A percentile compares a stretch with the other conserved stretches of the same genome.
Conservation (phyloP, 2,888 invertebrate species). For the Labia minor region DNA sequence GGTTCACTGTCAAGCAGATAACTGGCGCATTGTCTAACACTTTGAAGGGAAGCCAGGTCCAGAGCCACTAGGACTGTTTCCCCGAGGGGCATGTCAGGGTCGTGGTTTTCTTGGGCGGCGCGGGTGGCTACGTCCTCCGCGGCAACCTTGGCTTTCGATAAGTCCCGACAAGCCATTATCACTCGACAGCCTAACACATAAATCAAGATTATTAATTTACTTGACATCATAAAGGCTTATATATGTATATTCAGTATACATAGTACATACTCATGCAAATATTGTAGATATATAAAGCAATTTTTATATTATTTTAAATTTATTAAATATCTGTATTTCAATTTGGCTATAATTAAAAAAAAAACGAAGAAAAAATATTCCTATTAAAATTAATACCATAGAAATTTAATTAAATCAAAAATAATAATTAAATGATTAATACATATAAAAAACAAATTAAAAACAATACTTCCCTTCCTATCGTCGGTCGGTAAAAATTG, state of each 20-base stretch:
- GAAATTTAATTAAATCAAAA: too few relatives aligned
- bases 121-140: slow-evolving; percentile 28
- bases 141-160: slow-evolving; percentile 35
- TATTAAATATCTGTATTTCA: too few relatives aligned
- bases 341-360: too few relatives aligned
- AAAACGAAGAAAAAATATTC: too few relatives aligned
- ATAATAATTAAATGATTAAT: too few relatives aligned
- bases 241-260: slow-evolving; percentile 18
- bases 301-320: not conserved
- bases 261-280: too few relatives aligned
- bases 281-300: slow-evolving; percentile 4
- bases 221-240: not conserved
- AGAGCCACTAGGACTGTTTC: slow-evolving; percentile 27
- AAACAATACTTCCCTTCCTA: too few relatives aligned
- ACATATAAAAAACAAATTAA: too few relatives aligned
- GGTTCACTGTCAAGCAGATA: slow-evolving; percentile 23
- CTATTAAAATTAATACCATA: too few relatives aligned
- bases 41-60: slow-evolving; percentile 45
- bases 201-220: too few relatives aligned
- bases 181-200: slow-evolving; percentile 34
- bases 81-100: not conserved
- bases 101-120: slow-evolving; percentile 17
- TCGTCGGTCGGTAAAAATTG: too few relatives aligned
- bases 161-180: slow-evolving; percentile 41
- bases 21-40: slow-evolving; percentile 45